Percentiles rank a stretch among this genome's conserved stretches.
These are phyloP conservation scores for Pristionchus arcanus DNA, from an alignment of 2,888 invertebrate species.

Conservation along the genomic window DNA sequence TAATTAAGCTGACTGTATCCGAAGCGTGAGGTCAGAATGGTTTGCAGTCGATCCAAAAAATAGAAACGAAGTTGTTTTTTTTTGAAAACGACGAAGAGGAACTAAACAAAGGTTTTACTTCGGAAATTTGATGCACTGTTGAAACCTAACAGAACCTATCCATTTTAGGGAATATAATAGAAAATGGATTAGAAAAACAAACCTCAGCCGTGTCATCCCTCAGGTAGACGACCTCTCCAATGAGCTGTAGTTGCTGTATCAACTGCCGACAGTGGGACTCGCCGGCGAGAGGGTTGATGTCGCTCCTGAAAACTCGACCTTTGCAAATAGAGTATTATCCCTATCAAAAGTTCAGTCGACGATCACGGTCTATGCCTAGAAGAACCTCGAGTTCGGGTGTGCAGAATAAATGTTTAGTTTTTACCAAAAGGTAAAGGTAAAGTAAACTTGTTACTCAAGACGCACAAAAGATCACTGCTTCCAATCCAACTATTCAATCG, in stretches of 20 bases:
- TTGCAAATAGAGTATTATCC: no score
- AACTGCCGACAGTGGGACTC: constrained; percentile 85
- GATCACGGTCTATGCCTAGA: no score
- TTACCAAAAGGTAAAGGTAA: no score
- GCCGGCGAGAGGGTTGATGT: constrained; percentile 85
- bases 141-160: background rate
- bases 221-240: constrained; percentile 85
- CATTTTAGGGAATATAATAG: background rate
- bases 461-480: no score
- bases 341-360: no score
- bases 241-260: constrained; percentile 84
- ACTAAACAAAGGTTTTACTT: background rate
- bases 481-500: no score
- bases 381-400: no score
- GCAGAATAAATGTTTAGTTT: no score
- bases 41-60: no score
- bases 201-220: constrained; percentile 82
- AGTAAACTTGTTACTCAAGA: no score
- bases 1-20: background rate
- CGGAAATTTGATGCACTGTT: background rate
- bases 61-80: no score
- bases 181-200: background rate
- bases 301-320: constrained; percentile 77
- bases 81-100: background rate
- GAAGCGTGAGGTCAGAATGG: no score